phyloP scores from a whole-genome alignment of 1,140 invertebrate species.

The Luehdorfia chinensis region DNA sequence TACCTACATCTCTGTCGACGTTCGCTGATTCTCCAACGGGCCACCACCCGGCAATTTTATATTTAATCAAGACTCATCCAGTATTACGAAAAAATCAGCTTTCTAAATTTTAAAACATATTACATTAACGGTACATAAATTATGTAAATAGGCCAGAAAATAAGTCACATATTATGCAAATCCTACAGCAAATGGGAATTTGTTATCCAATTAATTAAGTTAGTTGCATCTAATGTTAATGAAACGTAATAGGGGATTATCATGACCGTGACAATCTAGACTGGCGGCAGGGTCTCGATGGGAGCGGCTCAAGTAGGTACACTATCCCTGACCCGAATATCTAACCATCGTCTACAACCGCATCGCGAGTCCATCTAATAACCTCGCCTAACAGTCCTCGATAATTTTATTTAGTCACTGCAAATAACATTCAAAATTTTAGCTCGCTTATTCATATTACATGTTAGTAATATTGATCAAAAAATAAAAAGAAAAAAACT shows the following conservation, averaged over 20 bases:
- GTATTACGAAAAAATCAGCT: too few species aligned
- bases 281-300: constrained; percentile 1
- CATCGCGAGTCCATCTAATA: background rate
- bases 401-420: background rate
- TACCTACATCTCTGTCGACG: too few species aligned
- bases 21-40: too few species aligned
- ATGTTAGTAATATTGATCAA: too few species aligned
- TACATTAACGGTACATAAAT: too few species aligned
- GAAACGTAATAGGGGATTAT: constrained; percentile 12
- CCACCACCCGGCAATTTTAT: too few species aligned
- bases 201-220: constrained; percentile 9
- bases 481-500: too few species aligned
- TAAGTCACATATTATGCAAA: background rate
- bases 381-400: constrained; percentile 1
- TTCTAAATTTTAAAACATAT: too few species aligned
- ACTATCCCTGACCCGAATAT: constrained; percentile 5
- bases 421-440: constrained; percentile 8
- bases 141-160: background rate
- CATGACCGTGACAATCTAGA: constrained; percentile 3
- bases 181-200: constrained; percentile 7
- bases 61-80: too few species aligned
- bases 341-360: constrained; percentile 2
- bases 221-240: constrained; percentile 10
- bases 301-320: background rate
- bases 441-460: too few species aligned